A percentile compares a stretch with the other conserved stretches of the same genome.
Evolutionary conservation across 1,140 invertebrate genomes (phyloP).

Genomic region (Agrilus planipennis): DNA sequence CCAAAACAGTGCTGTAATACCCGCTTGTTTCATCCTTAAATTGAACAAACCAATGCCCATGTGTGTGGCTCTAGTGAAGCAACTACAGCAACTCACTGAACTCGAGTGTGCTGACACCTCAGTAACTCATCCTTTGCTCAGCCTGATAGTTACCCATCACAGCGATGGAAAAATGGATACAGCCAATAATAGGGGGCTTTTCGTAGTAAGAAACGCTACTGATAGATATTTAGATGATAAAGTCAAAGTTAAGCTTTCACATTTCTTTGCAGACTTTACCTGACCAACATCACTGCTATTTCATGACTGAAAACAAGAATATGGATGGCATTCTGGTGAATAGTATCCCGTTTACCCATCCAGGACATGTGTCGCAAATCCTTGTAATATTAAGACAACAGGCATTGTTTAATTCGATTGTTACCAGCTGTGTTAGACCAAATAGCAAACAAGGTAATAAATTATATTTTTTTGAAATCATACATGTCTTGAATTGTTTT

Average conservation of each 20-base stretch:
- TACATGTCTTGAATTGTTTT: no score
- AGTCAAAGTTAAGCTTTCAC: no score
- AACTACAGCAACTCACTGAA: conserved; percentile 61
- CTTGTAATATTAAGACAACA: conserved; percentile 77
- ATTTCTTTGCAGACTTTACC: conserved; percentile 60
- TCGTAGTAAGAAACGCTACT: conserved; percentile 68
- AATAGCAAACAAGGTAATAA: conserved; percentile 61
- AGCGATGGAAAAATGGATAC: conserved; percentile 57
- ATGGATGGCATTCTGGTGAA: conserved; percentile 71
- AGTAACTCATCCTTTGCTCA: conserved; percentile 55
- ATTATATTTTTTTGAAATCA: no score
- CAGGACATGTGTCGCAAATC: conserved; percentile 82
- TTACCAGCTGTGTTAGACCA: conserved; percentile 76
- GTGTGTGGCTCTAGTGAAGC: conserved; percentile 57
- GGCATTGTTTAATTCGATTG: conserved; percentile 79
- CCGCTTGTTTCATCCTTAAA: conserved; percentile 82
- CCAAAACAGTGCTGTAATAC: conserved; percentile 76
- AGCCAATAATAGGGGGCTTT: conserved; percentile 58
- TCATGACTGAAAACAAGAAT: conserved; percentile 69
- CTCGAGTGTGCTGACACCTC: conserved; percentile 57
- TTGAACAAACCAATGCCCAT: conserved; percentile 80
- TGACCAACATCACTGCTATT: conserved; percentile 89
- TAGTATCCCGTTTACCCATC: conserved; percentile 86
- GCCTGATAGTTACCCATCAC: conserved; percentile 60
- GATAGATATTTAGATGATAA: no score